Evolutionary conservation across 2,797 vertebrate species (phyloP), one percentile per base, ranked within the genome.

Genomic region (Acestrorhynchus altus): DNA sequence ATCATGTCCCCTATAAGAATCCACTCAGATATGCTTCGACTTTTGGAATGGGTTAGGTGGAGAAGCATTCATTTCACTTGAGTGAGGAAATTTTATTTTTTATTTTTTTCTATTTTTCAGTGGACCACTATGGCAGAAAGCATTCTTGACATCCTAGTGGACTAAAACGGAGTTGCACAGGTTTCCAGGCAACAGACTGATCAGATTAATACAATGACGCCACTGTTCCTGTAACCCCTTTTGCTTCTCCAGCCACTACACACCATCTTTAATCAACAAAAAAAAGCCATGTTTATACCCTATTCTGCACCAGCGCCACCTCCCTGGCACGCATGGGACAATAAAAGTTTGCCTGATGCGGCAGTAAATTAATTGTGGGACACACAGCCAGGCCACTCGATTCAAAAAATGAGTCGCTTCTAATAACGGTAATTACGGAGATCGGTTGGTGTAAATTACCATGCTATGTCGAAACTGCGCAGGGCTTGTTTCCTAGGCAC

Each of bases 171-270:
- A 68, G 60, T 31, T 67, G n/a, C 31, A 5, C 56, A 63, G 65
- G 87, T 87, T 88, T 83, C 85, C 67, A 85, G 67, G 86, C 83
- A 81, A 86, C 79, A 80, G 79, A 74, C 63, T 74, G 42, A 20
- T 79, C 79, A 83, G 69, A 82, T 82, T 70, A 83, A 72, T 69
- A 76, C 66, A 81, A 76, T 79, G 26, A 24, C 39, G 49, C 15
- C 13, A 31, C 69, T 54, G 46, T 40, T 75, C 65, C 49, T 81
- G 77, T 79, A 77, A 35, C 31, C 74, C 49, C 44, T 69, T 79
- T 44, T 64, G 26, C 65, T 46, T 31, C 47, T 28, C 4, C 24
- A 40, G 22, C 24, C 18, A 3, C 28, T 39, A 40, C 60, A 40
- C 39, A 44, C 49, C 60, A 46, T 20, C 79, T 78, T 80, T 44